These are phyloP conservation scores for Caloenas nicobarica DNA, from an alignment of 2,113 vertebrate genomes.

Conservation along the genomic window DNA sequence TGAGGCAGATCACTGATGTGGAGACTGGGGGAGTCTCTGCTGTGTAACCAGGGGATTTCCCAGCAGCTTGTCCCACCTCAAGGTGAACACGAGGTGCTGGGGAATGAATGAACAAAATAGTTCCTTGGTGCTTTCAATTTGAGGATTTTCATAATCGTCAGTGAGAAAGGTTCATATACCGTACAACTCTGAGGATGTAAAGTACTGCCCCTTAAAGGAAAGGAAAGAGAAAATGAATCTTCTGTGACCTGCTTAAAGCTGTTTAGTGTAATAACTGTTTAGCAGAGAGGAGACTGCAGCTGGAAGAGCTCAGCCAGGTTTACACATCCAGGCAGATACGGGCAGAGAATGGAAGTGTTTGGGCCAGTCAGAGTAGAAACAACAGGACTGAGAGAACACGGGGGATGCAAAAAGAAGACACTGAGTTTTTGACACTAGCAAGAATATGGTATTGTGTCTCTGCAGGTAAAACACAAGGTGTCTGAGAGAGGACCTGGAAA, in stretches of 20 bases:
- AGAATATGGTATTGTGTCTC: neutral
- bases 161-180: neutral
- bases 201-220: neutral
- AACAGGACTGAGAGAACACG: neutral
- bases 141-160: neutral
- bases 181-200: neutral
- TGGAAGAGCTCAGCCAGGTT: neutral
- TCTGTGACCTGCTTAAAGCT: neutral
- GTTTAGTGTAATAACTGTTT: neutral
- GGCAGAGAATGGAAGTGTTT: neutral
- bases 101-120: neutral
- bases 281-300: accelerated
- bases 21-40: neutral
- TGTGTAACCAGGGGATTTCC: neutral
- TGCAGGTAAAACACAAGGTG: neutral
- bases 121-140: neutral
- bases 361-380: neutral
- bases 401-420: neutral
- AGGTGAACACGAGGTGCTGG: neutral
- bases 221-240: neutral
- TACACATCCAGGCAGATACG: neutral
- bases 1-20: neutral
- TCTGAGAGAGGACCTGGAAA: neutral
- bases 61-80: neutral
- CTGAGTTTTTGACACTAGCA: neutral